Base-by-base conservation (phyloP, 2,113 vertebrate species). In the Pantherophis guttatus region DNA sequence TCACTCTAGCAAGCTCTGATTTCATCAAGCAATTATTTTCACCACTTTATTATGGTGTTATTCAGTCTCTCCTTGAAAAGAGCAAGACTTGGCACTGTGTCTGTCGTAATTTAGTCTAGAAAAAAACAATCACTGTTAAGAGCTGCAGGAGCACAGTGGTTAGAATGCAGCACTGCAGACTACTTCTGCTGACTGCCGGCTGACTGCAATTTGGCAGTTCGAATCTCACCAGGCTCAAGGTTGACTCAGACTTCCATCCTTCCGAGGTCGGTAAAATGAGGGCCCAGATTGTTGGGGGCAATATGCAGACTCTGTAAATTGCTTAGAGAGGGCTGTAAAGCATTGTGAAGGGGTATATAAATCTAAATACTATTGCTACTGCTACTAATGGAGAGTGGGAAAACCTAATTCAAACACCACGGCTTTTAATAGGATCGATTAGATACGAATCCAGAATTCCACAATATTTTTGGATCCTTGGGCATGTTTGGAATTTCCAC, bases 331-430 rank as follows among this genome's bases (percentile, higher is more conserved):
- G 8, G 0, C 8, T 26, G 23, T 59, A 59, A 59, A 58, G 21
- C 57, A 58, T 7, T 58, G 7, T 23, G 57, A 58, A 59, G 58
- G 0, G 2, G 3, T 59, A 59, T 59, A 10, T 26, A 59, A 59
- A 3, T 24, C 0, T 59, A 59, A 59, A 59, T 59, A 1, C 58
- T 26, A 59, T 26, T 59, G 23, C 58, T 59, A 59, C 3, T 59
- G 23, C 58, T 59, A 93, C 53, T 91, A 92, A 96, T 91, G 5
- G 65, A 6, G 26, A n/a, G 92, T 81, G 75, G 48, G 92, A 86
- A 86, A 93, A 93, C 26, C 85, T 57, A 81, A 21, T 93, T 87
- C 90, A 93, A 92, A 91, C 89, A 93, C 54, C 95, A 93, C 50
- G 48, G 92, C 87, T 88, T 55, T 81, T 44, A 81, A 81, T 44